These are phyloP conservation scores for Paratilapia polleni DNA, from an alignment of 2,113 vertebrate species.

Conservation along the genomic window DNA sequence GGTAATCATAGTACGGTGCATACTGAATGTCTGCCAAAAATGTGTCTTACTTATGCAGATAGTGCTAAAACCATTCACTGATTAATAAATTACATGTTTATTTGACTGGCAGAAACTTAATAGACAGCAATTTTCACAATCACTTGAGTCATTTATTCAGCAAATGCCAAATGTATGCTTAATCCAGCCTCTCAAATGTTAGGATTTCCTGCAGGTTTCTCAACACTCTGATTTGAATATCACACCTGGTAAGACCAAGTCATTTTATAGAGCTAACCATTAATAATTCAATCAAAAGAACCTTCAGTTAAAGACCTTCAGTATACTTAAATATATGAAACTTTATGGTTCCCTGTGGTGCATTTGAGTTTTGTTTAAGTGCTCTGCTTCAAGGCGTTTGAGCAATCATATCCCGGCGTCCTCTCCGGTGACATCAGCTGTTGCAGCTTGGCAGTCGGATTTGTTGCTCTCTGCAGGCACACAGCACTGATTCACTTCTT, in stretches of 20 bases:
- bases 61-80: not conserved
- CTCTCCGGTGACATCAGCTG: conserved; percentile 7
- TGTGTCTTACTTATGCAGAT: not conserved
- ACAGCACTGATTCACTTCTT: conserved; percentile 32
- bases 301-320: not conserved
- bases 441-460: conserved; percentile 1
- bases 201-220: conserved; percentile 9
- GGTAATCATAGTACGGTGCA: not conserved
- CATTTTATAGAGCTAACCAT: not conserved
- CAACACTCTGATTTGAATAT: not conserved
- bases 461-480: not conserved
- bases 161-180: not conserved
- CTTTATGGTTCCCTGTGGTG: not conserved
- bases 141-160: not conserved
- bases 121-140: not conserved
- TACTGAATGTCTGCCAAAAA: not conserved
- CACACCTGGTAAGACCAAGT: not conserved
- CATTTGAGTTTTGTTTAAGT: not conserved
- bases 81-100: conserved; percentile 12
- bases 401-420: not conserved
- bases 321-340: not conserved
- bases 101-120: not conserved
- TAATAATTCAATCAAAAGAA: not conserved
- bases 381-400: not conserved
- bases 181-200: not conserved